Base-by-base conservation (phyloP, 2,888 invertebrate species). In the Coleophora deauratella region DNA sequence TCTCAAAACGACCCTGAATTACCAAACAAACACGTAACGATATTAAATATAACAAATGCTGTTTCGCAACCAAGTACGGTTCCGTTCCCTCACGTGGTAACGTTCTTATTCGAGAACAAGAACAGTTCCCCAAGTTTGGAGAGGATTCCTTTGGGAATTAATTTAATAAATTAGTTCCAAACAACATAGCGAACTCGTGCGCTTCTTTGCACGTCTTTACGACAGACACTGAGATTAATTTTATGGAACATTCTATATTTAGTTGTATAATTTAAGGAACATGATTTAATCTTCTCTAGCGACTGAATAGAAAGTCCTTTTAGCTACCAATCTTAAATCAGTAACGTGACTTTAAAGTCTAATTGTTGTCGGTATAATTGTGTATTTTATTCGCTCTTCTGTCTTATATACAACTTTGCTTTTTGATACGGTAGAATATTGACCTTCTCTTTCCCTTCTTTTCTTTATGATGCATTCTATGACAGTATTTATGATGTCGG, bases 31-130 rank as follows among this genome's bases (percentile, higher is more conserved):
- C 78, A 75, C 74, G 77, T 78, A 63, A 57, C 65, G 56, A 78
- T 79, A 80, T 82, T 78, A 77, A 76, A 81, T 75, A 79, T 72
- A 76, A 80, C 71, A 76, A 69, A 73, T 6, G 6, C 21, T 21
- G 21, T 21, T 21, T 21, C 21, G 21, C 21, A 21, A 21, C 21
- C 21, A 21, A 21, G 21, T 21, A 21, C 6, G 3, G 21, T 21
- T 21, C 6, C 6, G 21, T 21, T 21, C 21, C 21, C 21, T 21
- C 21, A 21, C 21, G 21, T 21, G 21, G 21, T 6, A 21, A 6
- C 21, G 21, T 21, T 21, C 21, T 21, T 21, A 21, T 21, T 21
- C 21, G 21, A 21, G 21, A 71, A 76, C 75, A 72, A 74, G 75
- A 74, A 76, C 75, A 72, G 63, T 75, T 72, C 57, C 60, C 46